These are phyloP conservation scores for Penaeus chinensis DNA, from an alignment of 1,140 invertebrate species.

Conservation along the genomic window DNA sequence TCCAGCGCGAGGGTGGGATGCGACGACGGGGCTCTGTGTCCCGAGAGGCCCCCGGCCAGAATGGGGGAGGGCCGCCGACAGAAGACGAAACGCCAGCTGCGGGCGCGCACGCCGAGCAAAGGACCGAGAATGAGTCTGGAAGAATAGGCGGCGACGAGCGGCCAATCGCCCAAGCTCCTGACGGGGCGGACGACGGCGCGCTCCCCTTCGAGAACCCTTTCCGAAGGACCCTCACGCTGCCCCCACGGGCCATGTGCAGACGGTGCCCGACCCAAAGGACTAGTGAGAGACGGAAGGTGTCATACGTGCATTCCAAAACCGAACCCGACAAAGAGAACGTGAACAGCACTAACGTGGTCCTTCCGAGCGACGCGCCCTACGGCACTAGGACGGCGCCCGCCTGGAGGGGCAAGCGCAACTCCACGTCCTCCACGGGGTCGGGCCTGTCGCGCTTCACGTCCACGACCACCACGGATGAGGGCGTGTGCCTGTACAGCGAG, in stretches of 20 bases:
- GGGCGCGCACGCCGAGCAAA: background rate
- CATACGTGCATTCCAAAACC: slow-evolving; percentile 33
- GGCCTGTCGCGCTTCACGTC: slow-evolving; percentile 52
- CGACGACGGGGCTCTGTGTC: background rate
- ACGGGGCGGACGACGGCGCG: background rate
- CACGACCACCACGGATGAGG: slow-evolving; percentile 60
- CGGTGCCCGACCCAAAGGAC: slow-evolving; percentile 24
- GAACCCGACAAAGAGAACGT: slow-evolving; percentile 2
- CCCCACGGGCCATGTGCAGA: slow-evolving; percentile 35
- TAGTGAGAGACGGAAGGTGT: slow-evolving; percentile 1
- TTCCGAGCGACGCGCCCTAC: background rate
- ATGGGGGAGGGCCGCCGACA: background rate
- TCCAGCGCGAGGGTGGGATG: slow-evolving; percentile 14
- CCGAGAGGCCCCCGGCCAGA: background rate
- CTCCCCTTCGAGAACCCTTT: background rate
- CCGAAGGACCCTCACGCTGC: slow-evolving; percentile 43
- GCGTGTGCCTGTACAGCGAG: slow-evolving; percentile 58
- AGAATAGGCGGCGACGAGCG: too few species aligned
- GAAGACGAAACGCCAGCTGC: slow-evolving; percentile 3
- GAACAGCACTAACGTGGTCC: background rate
- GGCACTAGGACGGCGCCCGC: background rate
- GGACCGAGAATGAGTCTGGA: background rate
- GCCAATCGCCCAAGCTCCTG: background rate
- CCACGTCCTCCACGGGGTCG: slow-evolving; percentile 33
- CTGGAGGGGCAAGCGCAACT: slow-evolving; percentile 41